Evolutionary conservation across 2,888 invertebrate genomes (phyloP), one percentile per base, ranked within the genome.

Genomic region (Heliconius ethilla): DNA sequence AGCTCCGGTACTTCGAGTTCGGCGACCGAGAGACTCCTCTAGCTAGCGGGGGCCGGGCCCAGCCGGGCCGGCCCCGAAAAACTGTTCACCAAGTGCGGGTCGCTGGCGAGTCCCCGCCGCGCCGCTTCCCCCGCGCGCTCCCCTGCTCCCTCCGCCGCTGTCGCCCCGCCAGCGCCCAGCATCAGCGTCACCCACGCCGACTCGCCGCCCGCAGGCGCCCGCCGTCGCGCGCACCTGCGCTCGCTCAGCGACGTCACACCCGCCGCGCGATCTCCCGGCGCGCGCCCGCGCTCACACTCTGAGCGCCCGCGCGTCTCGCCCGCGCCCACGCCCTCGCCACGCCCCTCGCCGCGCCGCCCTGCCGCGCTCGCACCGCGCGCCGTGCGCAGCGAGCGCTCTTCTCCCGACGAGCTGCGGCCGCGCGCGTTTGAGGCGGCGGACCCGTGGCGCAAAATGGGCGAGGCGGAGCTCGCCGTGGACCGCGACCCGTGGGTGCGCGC

Each of bases 21-120:
- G 86, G 96, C 96, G 83, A 96, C 96, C 84, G 97, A 97, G 90
- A 97, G 97, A 93, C 95, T 97, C 90, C 96, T 97, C 95, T 97
- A 96, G 96, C 96, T 95, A 94, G 95, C 94, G 95, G 95, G 95
- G 92, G 95, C 95, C 95, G 96, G 96, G 95, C 91, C 93, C 83
- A 95, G 90, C 83, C 87, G 93, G 93, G 90, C 94, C 94, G 93
- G 94, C 94, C 94, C 94, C 93, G 90, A 84, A 86, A 93, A 93
- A 90, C 91, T 92, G 84, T 86, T 88, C 27, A 82, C 83, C 45
- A 90, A 87, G 81, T 83, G 84, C 78, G 89, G 86, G 80, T 87
- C 87, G 81, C 84, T 88, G 82, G 85, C 85, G 82, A 88, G 88
- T 86, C 89, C 89, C 74, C 86, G 85, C 82, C 85, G 85, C 82